phyloP scores from a whole-genome alignment of 2,113 vertebrate genomes.

The Urocolius indicus region DNA sequence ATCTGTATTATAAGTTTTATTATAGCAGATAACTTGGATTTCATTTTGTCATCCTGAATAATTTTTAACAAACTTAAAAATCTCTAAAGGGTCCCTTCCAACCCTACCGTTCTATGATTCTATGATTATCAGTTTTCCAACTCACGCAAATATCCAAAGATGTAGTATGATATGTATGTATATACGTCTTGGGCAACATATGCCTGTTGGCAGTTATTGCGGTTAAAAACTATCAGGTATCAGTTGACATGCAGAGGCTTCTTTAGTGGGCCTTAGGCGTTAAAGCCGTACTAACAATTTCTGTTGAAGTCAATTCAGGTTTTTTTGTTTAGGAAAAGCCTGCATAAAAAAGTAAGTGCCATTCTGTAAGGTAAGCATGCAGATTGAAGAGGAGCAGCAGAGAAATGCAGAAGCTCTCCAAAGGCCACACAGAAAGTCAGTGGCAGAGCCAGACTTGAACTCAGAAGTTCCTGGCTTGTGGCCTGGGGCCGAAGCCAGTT shows the following conservation, averaged over 20 bases:
- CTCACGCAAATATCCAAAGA: background rate
- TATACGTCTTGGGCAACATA: background rate
- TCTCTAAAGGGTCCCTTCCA: no score
- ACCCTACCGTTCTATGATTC: no score
- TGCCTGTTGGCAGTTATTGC: background rate
- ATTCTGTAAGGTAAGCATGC: background rate
- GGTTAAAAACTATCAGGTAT: background rate
- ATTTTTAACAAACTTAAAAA: background rate
- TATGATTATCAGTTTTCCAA: background rate
- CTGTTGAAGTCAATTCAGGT: background rate
- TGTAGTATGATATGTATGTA: no score
- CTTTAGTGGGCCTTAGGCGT: background rate
- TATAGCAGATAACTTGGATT: background rate
- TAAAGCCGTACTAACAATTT: background rate
- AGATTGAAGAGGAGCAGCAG: background rate
- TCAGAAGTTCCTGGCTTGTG: conserved; percentile 56
- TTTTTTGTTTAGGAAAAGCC: background rate
- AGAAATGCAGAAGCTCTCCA: background rate
- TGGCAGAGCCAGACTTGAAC: conserved; percentile 35
- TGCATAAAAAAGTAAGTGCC: background rate
- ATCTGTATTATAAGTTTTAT: background rate
- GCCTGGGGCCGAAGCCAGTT: conserved; percentile 11
- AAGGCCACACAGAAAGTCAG: conserved; percentile 32
- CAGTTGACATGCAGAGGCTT: background rate
- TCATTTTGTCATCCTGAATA: background rate